These are phyloP conservation scores for Coluber constrictor DNA, from an alignment of 2,797 vertebrate genomes.

Conservation along the genomic window DNA sequence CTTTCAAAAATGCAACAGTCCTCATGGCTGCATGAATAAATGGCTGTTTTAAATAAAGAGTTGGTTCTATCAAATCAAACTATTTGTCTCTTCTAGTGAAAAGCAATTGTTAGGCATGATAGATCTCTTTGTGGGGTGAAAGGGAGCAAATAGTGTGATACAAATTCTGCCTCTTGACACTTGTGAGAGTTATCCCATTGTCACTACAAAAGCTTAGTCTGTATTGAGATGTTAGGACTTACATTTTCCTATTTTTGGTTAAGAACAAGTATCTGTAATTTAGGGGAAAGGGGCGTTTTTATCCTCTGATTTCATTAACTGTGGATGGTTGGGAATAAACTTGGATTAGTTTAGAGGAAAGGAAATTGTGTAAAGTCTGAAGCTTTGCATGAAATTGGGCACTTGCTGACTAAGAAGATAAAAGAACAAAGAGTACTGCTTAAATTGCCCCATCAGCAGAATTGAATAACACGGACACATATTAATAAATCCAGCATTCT, in stretches of 20 bases:
- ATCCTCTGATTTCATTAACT: not conserved
- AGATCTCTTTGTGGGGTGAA: not conserved
- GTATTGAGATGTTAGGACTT: not conserved
- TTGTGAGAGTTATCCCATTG: not conserved
- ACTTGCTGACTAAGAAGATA: not conserved
- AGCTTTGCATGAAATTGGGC: not conserved
- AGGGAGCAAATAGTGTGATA: not conserved
- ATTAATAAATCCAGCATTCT: slow-evolving; percentile 37
- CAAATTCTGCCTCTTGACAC: not conserved
- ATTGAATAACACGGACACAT: slow-evolving; percentile 16
- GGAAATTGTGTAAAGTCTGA: not conserved
- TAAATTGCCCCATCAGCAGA: not conserved
- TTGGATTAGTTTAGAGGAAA: not conserved
- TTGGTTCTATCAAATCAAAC: not conserved
- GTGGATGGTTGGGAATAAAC: not conserved
- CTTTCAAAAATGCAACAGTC: not conserved
- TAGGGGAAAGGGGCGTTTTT: not conserved
- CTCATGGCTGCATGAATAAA: not conserved
- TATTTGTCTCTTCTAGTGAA: not conserved
- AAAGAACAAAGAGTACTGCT: not conserved
- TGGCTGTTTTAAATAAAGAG: not conserved
- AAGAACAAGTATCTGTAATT: not conserved
- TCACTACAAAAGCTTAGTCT: not conserved
- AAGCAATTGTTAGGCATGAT: not conserved
- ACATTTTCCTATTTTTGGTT: not conserved